Percentiles rank a stretch among this genome's conserved stretches.
Evolutionary conservation across 2,888 invertebrate genomes (phyloP).

Genomic region (Copidosoma aretas): DNA sequence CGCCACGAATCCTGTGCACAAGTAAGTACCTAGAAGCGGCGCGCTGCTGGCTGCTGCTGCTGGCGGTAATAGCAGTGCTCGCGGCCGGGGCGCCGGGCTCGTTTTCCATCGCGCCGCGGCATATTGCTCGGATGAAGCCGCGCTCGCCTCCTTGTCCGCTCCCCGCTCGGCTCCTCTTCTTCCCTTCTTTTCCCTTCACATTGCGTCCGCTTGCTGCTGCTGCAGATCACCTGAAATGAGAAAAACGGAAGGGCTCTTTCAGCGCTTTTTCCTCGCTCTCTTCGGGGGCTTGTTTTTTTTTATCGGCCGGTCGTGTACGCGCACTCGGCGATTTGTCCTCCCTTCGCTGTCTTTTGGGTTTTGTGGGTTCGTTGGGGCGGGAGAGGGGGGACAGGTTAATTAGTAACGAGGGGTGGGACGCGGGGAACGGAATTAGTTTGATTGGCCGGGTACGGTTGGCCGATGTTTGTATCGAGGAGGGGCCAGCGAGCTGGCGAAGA

Average conservation of each 20-base stretch:
- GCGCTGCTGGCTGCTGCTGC: background rate
- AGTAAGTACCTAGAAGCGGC: no score
- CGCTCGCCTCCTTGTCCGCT: background rate
- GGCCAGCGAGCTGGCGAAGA: background rate
- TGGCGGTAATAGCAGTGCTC: background rate
- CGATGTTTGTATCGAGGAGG: background rate
- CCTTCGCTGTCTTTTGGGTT: background rate
- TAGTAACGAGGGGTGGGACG: constrained; percentile 1
- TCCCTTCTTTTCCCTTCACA: constrained; percentile 8
- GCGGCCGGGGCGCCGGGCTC: background rate
- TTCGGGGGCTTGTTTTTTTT: constrained; percentile 3
- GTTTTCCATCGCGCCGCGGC: constrained; percentile 31
- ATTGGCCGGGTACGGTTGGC: background rate
- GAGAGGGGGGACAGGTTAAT: constrained; percentile 15
- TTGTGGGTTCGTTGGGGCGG: background rate
- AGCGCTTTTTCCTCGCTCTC: constrained; percentile 12
- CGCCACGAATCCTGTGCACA: background rate
- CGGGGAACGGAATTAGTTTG: constrained; percentile 4
- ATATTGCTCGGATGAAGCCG: background rate
- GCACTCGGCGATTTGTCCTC: background rate
- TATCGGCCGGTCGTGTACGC: background rate
- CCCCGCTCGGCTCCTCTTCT: constrained; percentile 1
- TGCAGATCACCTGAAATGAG: constrained; percentile 35
- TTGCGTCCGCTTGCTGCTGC: constrained; percentile 11
- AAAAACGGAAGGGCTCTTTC: constrained; percentile 35